Conservation (phyloP, 1,140 invertebrate genomes). For the Trinorchestia longiramus region DNA sequence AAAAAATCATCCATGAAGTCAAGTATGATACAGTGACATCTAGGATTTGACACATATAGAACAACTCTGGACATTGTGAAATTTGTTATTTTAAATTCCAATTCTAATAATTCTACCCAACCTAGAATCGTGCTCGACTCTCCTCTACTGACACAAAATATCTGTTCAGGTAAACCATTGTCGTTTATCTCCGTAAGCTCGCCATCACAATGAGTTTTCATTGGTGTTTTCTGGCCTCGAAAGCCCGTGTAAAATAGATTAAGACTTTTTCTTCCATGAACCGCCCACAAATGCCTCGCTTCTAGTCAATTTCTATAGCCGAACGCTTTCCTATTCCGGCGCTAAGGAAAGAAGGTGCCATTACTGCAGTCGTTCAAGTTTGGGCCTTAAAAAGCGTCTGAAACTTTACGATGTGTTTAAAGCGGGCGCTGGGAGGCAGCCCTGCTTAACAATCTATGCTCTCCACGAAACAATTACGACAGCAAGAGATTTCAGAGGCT, state of each 20-base stretch:
- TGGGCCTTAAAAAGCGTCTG: background rate
- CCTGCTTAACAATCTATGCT: background rate
- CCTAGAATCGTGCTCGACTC: background rate
- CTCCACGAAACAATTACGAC: background rate
- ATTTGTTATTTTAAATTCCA: background rate
- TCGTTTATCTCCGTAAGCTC: background rate
- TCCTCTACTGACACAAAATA: background rate
- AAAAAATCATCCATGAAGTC: background rate
- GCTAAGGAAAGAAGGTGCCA: background rate
- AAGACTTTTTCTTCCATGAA: background rate
- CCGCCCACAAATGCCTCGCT: background rate
- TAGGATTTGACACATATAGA: background rate
- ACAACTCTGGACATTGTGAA: background rate
- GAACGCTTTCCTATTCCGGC: background rate
- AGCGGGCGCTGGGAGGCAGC: background rate
- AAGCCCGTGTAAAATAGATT: background rate
- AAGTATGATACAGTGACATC: background rate
- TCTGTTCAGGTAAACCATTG: background rate
- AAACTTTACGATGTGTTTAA: constrained; percentile 9
- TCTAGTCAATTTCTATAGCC: background rate
- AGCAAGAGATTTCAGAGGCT: background rate
- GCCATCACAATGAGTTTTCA: background rate
- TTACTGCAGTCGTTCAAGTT: constrained; percentile 7
- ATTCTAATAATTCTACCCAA: background rate
- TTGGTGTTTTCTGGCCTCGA: background rate